Evolutionary conservation across 2,888 invertebrate species (phyloP).

Genomic region (Morinoia aosen): DNA sequence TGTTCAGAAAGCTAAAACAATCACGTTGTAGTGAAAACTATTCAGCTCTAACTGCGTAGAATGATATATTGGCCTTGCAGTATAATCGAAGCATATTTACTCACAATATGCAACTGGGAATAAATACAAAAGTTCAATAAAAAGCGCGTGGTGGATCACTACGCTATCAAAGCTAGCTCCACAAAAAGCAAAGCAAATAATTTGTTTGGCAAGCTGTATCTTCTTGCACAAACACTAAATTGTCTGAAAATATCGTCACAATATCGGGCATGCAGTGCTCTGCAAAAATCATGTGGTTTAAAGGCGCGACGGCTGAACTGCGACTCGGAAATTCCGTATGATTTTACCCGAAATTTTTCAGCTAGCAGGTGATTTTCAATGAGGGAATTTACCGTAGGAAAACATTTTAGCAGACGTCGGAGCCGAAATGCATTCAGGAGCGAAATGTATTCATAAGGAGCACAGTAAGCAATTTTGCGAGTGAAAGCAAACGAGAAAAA

Average conservation of each 20-base stretch:
- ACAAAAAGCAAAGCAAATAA: not conserved
- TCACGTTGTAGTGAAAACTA: no score
- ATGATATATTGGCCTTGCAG: no score
- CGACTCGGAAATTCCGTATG: not conserved
- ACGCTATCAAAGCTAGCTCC: not conserved
- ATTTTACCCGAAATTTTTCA: not conserved
- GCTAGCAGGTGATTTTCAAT: not conserved
- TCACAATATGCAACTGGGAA: not conserved
- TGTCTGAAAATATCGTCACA: not conserved
- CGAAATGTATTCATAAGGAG: constrained; percentile 12
- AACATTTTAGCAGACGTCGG: not conserved
- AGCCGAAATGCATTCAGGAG: not conserved
- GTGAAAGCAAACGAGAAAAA: not conserved
- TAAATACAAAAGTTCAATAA: not conserved
- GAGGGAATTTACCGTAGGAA: not conserved
- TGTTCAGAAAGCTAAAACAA: no score
- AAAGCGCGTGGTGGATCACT: not conserved
- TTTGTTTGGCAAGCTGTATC: not conserved
- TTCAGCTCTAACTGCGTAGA: no score
- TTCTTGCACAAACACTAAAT: not conserved
- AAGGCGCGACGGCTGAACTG: not conserved
- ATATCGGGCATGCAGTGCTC: not conserved
- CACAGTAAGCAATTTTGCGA: not conserved
- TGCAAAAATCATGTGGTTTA: not conserved
- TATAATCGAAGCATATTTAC: not conserved